A percentile compares a stretch with the other conserved stretches of the same genome.
These are phyloP conservation scores for Gymnogyps californianus DNA, from an alignment of 2,113 vertebrate species.

Conservation along the genomic window DNA sequence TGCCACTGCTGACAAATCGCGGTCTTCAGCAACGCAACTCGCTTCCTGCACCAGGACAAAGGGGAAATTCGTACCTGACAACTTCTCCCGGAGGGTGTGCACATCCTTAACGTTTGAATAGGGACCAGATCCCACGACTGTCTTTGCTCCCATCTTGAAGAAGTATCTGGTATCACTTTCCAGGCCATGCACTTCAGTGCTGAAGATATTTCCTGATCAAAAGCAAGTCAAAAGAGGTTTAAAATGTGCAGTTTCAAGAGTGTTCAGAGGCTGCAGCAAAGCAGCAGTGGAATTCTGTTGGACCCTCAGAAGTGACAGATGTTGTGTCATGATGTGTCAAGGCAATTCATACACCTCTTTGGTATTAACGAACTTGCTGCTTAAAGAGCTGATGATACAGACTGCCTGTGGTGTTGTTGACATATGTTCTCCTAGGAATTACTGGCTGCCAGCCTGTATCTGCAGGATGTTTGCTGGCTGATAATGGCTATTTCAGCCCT, in stretches of 20 bases:
- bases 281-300: neutral
- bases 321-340: neutral
- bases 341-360: neutral
- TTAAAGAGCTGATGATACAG: neutral
- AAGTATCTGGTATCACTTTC: constrained; percentile 88
- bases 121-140: constrained; percentile 88
- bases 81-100: constrained; percentile 80
- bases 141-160: constrained; percentile 93
- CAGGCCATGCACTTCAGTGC: constrained; percentile 85
- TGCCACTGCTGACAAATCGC: neutral
- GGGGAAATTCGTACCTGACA: constrained; percentile 65
- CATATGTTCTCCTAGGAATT: neutral
- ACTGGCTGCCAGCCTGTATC: neutral
- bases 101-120: constrained; percentile 88
- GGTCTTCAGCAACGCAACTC: neutral
- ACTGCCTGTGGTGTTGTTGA: neutral
- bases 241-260: neutral
- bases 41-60: neutral
- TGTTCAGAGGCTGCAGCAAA: neutral
- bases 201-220: constrained; percentile 85
- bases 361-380: neutral
- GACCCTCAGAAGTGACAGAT: neutral
- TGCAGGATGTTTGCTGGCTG: neutral
- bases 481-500: neutral
- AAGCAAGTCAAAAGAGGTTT: neutral